Evolutionary conservation across 2,888 invertebrate species (phyloP), one percentile per base, ranked within the genome.

Genomic region (Ichneumoninae sp.): DNA sequence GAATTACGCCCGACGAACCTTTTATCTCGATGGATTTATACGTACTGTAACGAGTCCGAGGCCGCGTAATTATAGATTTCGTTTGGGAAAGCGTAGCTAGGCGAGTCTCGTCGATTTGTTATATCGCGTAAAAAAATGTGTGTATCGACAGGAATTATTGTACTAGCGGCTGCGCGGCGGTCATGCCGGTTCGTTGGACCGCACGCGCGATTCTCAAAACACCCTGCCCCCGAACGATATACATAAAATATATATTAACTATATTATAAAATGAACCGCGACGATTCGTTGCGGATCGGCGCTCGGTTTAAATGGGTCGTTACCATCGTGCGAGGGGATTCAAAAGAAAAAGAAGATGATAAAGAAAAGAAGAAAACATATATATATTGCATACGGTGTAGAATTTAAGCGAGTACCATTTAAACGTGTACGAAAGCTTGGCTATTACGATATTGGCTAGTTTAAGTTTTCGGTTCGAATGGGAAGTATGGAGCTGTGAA

Each of bases 401-500:
- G 79, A 81, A 60, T 81, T 65, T 84, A 83, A 84, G 81, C 68
- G 74, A 86, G 86, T 86, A 85, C 83, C 87, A 85, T 85, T 86
- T 87, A 72, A 85, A 76, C 85, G 78, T 75, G 85, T 88, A 87
- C 81, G 85, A 86, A 87, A 82, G 88, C 87, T 87, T 88, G 87
- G 85, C 86, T 87, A 83, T 86, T 83, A 86, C 83, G 69, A 78
- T 85, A 86, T 84, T 86, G 22, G 86, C 86, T 86, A 81, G 80
- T 84, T 84, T 84, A 86, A 89, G 88, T 89, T 90, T 90, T 88
- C 80, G 87, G 87, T 90, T 91, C 87, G 86, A 89, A 90, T 88
- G 90, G 88, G 90, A 90, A 87, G 87, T 91, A 91, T 89, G 89
- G 91, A 91, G 92, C 93, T 93, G 92, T 92, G 92, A 92, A 89